Evolutionary conservation across 2,113 vertebrate genomes (phyloP).

Genomic region (Tragelaphus buxtoni): DNA sequence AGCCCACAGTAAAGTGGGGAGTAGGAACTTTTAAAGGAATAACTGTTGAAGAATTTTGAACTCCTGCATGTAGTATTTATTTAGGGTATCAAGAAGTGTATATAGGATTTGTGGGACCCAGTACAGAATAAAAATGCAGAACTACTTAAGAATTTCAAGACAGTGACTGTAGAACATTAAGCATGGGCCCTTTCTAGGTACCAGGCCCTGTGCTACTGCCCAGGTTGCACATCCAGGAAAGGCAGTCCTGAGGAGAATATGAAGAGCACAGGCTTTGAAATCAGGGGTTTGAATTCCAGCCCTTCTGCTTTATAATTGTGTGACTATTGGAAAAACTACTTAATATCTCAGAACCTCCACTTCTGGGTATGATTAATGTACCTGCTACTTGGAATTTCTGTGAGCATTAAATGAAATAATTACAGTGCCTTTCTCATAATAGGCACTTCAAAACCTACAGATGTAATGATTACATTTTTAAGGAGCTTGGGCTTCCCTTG

Average conservation of each 20-base stretch:
- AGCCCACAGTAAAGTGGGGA: background rate
- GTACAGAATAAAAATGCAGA: background rate
- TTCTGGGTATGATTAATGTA: background rate
- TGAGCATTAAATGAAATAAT: background rate
- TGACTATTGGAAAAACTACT: background rate
- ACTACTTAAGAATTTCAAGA: background rate
- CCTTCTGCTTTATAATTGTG: background rate
- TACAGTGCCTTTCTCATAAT: background rate
- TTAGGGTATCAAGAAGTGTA: background rate
- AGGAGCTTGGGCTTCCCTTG: background rate
- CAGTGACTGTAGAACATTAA: background rate
- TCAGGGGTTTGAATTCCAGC: background rate
- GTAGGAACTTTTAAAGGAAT: background rate
- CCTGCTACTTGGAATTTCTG: background rate
- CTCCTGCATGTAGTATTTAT: background rate
- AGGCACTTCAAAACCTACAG: background rate
- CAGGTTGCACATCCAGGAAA: background rate
- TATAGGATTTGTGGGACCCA: background rate
- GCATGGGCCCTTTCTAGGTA: background rate
- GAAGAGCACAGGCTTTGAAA: background rate
- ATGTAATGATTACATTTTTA: background rate
- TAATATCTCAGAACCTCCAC: background rate
- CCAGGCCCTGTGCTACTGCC: too few relatives aligned
- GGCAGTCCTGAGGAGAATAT: background rate
- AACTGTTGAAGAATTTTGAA: background rate